Evolutionary conservation across 2,888 invertebrate genomes (phyloP), one percentile per base, ranked within the genome.

Genomic region (Drosophila acutilabella): DNA sequence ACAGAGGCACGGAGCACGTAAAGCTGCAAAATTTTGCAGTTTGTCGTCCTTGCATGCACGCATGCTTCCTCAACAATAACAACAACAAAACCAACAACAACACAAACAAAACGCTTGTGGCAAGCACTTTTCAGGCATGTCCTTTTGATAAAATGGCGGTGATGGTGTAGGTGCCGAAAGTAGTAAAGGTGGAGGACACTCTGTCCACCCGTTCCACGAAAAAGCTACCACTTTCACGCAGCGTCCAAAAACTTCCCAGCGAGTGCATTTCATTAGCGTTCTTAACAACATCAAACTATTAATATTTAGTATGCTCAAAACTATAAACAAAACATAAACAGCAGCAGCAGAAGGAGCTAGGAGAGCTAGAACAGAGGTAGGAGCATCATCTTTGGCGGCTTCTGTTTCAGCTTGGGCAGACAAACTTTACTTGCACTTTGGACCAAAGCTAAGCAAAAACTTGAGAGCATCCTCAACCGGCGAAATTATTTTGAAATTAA

Each of bases 401-500:
- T 66, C 65, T 51, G 62, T 62, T 57, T 42, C 50, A 71, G 73
- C 66, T 78, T 65, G 66, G 70, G 62, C 51, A 65, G 64, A 61
- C 52, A 88, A 82, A 80, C 69, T 84, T 87, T 66, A 50, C 52
- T 47, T 54, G 57, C 65, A 78, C 62, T 71, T 71, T 65, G 64
- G 57, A 62, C 69, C 69, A 64, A 67, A 70, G 71, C 75, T 56
- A 62, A 60, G 66, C 64, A 59, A 56, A 77, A 83, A 71, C 74
- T 83, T 62, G 60, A 20, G 56, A 69, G 52, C 74, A 68, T 68
- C 20, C 58, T 60, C 51, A 72, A 66, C 64, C 69, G 45, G 23
- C 40, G 57, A 83, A 84, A 87, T 87, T 74, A 87, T 83, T 84
- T 83, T 74, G 73, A 82, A 82, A 87, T 84, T 83, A 88, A 86